Evolutionary conservation across 2,888 invertebrate genomes (phyloP).

Genomic region (Catotricha subobsoleta): DNA sequence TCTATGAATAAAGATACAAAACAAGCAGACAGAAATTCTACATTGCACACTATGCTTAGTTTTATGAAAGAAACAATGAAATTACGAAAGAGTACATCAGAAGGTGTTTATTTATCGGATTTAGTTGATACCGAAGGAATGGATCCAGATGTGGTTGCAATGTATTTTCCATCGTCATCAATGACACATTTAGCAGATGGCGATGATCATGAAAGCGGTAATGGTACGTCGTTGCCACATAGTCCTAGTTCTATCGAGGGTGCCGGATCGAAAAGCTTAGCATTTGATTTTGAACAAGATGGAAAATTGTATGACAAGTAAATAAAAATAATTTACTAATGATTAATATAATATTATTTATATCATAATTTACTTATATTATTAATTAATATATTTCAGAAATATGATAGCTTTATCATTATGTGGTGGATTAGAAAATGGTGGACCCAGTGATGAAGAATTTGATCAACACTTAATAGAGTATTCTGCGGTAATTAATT

Average conservation of each 20-base stretch:
- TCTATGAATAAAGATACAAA: conserved; percentile 6
- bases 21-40: conserved; percentile 38
- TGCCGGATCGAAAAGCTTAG: conserved; percentile 55
- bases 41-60: conserved; percentile 80
- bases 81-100: conserved; percentile 36
- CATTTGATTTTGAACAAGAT: conserved; percentile 74
- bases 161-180: conserved; percentile 55
- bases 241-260: conserved; percentile 80
- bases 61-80: conserved; percentile 68
- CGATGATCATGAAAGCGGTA: conserved; percentile 93
- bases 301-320: conserved; percentile 39
- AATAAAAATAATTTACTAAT: conserved; percentile 13
- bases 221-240: conserved; percentile 87
- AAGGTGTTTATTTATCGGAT: conserved; percentile 81
- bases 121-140: conserved; percentile 62
- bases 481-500: conserved; percentile 31
- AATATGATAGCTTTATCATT: conserved; percentile 46
- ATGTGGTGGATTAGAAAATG: conserved; percentile 47
- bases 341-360: conserved; percentile 1
- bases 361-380: conserved; percentile 6
- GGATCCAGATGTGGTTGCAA: conserved; percentile 79
- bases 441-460: conserved; percentile 37
- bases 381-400: not conserved
- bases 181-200: conserved; percentile 5
- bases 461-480: conserved; percentile 40